Evolutionary conservation across 2,888 invertebrate species (phyloP).

Genomic region (Papilio protenor): DNA sequence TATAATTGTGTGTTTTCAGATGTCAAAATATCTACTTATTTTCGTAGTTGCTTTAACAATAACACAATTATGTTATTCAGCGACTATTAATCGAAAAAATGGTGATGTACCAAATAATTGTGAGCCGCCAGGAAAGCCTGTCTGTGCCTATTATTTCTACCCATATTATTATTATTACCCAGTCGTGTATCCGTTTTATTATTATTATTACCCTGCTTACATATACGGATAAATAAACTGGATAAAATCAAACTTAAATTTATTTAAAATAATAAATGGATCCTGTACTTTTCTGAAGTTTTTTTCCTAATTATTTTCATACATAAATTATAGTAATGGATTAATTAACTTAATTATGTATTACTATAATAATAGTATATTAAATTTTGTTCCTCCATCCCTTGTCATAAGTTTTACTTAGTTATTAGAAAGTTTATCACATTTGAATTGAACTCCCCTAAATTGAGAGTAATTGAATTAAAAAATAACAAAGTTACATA

Average conservation of each 20-base stretch:
- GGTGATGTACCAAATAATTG: neutral
- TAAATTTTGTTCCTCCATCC: conserved; percentile 13
- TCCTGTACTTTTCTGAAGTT: neutral
- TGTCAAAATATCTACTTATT: neutral
- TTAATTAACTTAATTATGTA: neutral
- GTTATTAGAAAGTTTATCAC: conserved; percentile 20
- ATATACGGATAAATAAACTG: conserved; percentile 47
- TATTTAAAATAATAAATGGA: neutral
- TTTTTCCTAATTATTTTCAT: neutral
- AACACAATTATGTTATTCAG: neutral
- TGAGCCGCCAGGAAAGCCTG: neutral
- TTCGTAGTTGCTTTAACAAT: neutral
- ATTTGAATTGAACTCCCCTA: neutral
- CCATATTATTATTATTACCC: conserved; percentile 46
- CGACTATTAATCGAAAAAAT: conserved; percentile 10
- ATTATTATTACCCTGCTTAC: conserved; percentile 49
- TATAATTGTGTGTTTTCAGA: neutral
- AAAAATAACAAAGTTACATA: neutral
- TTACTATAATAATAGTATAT: conserved; percentile 1
- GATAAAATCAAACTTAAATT: neutral
- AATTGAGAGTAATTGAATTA: neutral
- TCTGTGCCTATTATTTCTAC: conserved; percentile 22
- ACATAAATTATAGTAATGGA: neutral
- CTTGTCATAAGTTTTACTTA: conserved; percentile 30
- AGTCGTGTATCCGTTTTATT: conserved; percentile 49